phyloP scores from a whole-genome alignment of 2,797 vertebrate genomes.

The Podargus strigoides region DNA sequence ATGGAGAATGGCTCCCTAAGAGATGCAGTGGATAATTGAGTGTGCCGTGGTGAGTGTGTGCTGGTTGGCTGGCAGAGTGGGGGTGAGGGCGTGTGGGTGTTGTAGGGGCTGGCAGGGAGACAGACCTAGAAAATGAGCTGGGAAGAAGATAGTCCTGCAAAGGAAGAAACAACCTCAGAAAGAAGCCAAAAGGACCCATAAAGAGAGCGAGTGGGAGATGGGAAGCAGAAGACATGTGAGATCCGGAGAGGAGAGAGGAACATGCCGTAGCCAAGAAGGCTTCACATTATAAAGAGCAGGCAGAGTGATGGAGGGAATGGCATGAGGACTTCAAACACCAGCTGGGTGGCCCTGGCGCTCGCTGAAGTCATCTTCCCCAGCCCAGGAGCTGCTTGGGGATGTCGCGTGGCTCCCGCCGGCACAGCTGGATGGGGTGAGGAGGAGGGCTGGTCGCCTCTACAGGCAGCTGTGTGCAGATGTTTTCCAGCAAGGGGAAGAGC shows the following conservation, averaged over 20 bases:
- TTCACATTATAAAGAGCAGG: not conserved
- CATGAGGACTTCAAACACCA: slow-evolving; percentile 33
- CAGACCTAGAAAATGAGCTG: not conserved
- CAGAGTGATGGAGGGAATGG: not conserved
- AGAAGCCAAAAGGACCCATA: not conserved
- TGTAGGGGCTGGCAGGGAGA: not conserved
- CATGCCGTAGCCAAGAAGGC: not conserved
- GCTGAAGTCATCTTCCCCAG: not conserved
- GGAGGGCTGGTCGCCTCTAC: not conserved
- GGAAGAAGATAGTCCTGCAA: not conserved
- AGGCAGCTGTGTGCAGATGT: slow-evolving; percentile 12
- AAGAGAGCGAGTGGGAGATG: not conserved
- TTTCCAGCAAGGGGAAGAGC: not conserved
- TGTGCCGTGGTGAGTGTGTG: not conserved
- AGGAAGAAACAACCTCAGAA: not conserved
- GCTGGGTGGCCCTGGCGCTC: slow-evolving; percentile 14
- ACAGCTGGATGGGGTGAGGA: not conserved
- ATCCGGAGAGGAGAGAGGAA: not conserved
- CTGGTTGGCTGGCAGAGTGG: not conserved
- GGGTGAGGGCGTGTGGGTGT: rapidly evolving
- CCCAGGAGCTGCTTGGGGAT: not conserved
- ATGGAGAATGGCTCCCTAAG: not conserved
- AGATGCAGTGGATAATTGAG: rapidly evolving
- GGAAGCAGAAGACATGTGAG: not conserved
- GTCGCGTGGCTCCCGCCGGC: not conserved